These are phyloP conservation scores for Coluber constrictor DNA, from an alignment of 2,797 vertebrate species.

Conservation along the genomic window DNA sequence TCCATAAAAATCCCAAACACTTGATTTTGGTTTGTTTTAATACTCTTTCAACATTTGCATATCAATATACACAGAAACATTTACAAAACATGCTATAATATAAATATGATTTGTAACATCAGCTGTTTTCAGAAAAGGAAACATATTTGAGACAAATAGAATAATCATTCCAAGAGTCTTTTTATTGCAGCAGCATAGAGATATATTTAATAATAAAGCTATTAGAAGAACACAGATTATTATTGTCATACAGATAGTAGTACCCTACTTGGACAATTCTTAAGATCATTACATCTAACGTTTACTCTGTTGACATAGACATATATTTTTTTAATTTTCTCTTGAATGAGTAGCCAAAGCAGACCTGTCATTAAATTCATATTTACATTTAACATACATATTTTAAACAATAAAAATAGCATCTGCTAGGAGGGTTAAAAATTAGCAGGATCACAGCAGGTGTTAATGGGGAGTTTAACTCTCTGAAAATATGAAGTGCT, in stretches of 20 bases:
- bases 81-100: background rate
- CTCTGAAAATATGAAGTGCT: background rate
- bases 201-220: background rate
- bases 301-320: background rate
- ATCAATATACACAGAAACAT: background rate
- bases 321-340: background rate
- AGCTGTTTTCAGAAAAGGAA: background rate
- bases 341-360: background rate
- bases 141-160: background rate
- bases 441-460: background rate
- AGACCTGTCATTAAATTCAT: background rate
- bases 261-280: background rate
- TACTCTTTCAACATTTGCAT: background rate
- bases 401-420: background rate
- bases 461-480: background rate
- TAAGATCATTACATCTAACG: background rate
- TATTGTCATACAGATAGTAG: background rate
- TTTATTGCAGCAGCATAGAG: background rate
- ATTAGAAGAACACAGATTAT: background rate
- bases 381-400: background rate
- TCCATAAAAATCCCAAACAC: background rate
- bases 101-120: constrained; percentile 7
- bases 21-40: background rate
- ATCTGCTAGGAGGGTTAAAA: background rate
- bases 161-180: background rate